Evolutionary conservation across 2,797 vertebrate genomes (phyloP).

Genomic region (Phoebastria nigripes): DNA sequence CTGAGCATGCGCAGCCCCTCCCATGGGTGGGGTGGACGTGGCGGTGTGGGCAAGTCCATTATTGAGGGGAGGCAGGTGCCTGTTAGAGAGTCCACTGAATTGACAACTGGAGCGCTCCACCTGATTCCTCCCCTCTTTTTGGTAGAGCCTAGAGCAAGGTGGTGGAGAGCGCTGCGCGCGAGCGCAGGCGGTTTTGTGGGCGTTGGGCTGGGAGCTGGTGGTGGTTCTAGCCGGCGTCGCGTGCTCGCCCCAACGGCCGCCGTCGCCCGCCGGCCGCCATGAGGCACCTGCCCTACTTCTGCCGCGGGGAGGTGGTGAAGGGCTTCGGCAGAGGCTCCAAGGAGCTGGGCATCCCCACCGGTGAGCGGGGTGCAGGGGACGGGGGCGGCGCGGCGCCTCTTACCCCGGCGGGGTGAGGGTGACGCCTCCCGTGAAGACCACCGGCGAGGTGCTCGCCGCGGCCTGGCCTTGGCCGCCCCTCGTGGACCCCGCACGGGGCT

Average conservation of each 20-base stretch:
- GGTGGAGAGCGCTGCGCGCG: accelerated
- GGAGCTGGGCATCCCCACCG: slow-evolving; percentile 89
- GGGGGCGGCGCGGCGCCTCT: no score
- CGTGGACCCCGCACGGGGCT: neutral
- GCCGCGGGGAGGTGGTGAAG: slow-evolving; percentile 83
- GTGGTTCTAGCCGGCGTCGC: neutral
- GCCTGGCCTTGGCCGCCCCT: neutral
- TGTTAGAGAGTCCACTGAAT: accelerated
- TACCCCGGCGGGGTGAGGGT: neutral
- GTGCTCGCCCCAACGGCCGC: neutral
- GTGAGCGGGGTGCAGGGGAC: slow-evolving; percentile 60
- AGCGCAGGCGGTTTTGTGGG: accelerated
- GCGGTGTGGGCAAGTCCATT: neutral
- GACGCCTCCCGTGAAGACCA: no score
- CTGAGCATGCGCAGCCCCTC: neutral
- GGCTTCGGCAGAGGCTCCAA: slow-evolving; percentile 91
- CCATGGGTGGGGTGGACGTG: no score
- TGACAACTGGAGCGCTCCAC: accelerated
- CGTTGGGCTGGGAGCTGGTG: accelerated
- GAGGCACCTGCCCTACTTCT: slow-evolving; percentile 86
- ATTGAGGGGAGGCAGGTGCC: neutral
- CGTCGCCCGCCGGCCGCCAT: slow-evolving; percentile 56
- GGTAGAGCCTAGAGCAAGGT: neutral
- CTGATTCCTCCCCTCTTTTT: neutral
- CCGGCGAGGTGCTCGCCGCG: neutral